Evolutionary conservation across 2,113 vertebrate species (phyloP).

Genomic region (Miniopterus natalensis): DNA sequence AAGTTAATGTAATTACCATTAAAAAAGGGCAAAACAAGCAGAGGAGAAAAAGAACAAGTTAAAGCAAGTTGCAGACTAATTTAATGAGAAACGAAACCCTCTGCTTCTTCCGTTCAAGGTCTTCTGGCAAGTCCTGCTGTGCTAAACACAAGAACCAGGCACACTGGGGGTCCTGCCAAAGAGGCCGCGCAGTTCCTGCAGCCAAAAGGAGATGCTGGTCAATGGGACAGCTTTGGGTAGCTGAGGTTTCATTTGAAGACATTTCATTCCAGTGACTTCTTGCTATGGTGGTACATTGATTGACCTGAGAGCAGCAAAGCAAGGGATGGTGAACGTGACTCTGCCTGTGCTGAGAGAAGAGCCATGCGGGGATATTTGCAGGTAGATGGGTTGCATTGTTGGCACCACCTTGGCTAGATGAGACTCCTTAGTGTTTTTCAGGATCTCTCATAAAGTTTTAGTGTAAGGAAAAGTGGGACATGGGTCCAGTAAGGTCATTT

Average conservation of each 20-base stretch:
- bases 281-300: no score
- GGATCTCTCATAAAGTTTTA: background rate
- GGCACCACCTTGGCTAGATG: background rate
- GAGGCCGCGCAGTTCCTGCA: background rate
- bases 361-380: background rate
- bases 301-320: background rate
- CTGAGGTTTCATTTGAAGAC: background rate
- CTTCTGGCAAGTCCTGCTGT: background rate
- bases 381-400: background rate
- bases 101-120: background rate
- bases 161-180: accelerated
- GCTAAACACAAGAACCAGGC: background rate
- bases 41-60: background rate
- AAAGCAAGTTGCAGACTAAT: background rate
- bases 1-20: constrained; percentile 3
- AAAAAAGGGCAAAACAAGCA: background rate
- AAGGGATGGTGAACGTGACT: background rate
- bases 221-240: background rate
- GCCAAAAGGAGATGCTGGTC: background rate
- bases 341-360: background rate
- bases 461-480: background rate
- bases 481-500: background rate
- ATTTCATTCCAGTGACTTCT: background rate
- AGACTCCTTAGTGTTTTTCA: background rate
- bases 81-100: background rate